Evolutionary conservation across 2,113 vertebrate species (phyloP).

Genomic region (Holacanthus passer): DNA sequence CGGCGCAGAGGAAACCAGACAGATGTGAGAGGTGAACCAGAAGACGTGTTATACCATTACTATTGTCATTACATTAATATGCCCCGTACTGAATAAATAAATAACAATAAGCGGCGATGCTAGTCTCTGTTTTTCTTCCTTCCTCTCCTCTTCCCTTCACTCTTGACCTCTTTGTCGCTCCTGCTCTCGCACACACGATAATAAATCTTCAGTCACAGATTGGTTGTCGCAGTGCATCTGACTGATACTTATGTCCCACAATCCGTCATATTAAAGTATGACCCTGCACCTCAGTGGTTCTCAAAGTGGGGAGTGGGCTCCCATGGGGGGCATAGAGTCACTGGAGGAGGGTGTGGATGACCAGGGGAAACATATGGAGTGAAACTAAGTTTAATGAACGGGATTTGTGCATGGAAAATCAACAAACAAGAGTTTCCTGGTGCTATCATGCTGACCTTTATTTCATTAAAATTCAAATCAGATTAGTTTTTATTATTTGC

Average conservation of each 20-base stretch:
- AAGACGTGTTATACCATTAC: background rate
- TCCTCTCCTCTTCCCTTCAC: background rate
- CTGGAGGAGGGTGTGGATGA: no score
- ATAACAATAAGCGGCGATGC: background rate
- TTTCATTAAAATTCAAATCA: no score
- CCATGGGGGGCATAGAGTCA: no score
- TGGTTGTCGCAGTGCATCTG: background rate
- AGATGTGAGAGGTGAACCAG: background rate
- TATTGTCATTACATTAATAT: background rate
- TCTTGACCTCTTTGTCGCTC: background rate
- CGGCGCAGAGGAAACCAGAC: background rate
- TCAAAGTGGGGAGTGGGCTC: no score
- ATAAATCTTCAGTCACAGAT: slow-evolving; percentile 44
- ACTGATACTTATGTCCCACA: slow-evolving; percentile 41
- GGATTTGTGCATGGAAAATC: no score
- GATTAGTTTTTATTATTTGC: no score
- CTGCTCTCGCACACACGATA: background rate
- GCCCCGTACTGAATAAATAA: background rate
- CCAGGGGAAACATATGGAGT: no score
- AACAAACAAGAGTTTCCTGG: no score
- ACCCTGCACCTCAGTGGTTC: background rate
- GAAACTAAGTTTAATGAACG: no score
- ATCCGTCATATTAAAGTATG: background rate
- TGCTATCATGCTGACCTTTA: no score
- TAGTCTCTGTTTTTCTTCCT: background rate